These are phyloP conservation scores for Oryzaephilus surinamensis DNA, from an alignment of 1,140 invertebrate species.

Conservation along the genomic window DNA sequence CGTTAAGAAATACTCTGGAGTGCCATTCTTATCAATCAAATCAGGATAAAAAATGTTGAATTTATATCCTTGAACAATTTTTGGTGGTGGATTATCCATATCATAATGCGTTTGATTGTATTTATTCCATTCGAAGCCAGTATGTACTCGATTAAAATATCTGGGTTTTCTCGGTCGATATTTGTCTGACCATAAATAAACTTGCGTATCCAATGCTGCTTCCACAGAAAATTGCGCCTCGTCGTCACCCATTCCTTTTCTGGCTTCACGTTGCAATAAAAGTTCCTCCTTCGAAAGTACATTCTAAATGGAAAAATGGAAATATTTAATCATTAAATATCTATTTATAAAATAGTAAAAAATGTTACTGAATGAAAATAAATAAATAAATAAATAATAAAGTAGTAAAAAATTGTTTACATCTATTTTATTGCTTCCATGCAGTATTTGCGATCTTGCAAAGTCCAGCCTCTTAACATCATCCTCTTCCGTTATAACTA, in stretches of 20 bases:
- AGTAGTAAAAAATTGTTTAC: too few relatives aligned
- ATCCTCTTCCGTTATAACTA: conserved; percentile 68
- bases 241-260: conserved; percentile 80
- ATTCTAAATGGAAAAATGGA: too few relatives aligned
- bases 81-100: conserved; percentile 99
- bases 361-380: background rate
- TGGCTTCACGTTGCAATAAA: conserved; percentile 63
- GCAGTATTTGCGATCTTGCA: conserved; percentile 52
- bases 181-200: conserved; percentile 96
- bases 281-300: conserved; percentile 47
- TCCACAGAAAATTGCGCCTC: conserved; percentile 92
- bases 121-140: conserved; percentile 99
- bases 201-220: conserved; percentile 70
- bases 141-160: conserved; percentile 94
- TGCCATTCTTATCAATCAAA: conserved; percentile 89
- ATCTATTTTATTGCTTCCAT: conserved; percentile 43
- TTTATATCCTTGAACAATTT: conserved; percentile 99
- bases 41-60: conserved; percentile 99
- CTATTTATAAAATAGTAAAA: conserved; percentile 4
- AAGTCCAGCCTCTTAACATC: conserved; percentile 67
- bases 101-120: conserved; percentile 99
- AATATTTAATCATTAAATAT: conserved; percentile 12
- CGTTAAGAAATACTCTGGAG: conserved; percentile 89
- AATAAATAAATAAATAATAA: too few relatives aligned
- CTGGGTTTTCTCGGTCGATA: conserved; percentile 93